phyloP scores from a whole-genome alignment of 2,888 invertebrate genomes.

The Tiliacea aurago region DNA sequence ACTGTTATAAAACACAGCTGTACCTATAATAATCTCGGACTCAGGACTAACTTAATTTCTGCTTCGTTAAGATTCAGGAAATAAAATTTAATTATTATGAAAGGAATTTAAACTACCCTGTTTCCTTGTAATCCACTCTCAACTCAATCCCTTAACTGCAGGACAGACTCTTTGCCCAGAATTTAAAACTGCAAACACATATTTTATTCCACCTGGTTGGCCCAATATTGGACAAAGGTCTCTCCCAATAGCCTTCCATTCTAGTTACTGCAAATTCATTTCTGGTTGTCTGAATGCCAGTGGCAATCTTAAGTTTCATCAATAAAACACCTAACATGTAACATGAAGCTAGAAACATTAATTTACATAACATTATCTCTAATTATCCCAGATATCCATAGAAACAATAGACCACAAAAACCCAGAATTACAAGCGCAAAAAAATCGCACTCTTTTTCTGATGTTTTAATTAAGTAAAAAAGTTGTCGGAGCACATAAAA shows the following conservation, averaged over 20 bases:
- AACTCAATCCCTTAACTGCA: neutral
- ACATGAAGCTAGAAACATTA: conserved; percentile 4
- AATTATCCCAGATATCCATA: conserved; percentile 24
- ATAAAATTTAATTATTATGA: neutral
- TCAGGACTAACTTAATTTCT: conserved; percentile 5
- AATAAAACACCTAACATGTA: neutral
- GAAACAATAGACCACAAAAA: conserved; percentile 38
- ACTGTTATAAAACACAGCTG: neutral
- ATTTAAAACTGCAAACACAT: neutral
- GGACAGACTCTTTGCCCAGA: neutral
- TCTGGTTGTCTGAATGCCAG: neutral
- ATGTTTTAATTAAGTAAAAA: conserved; percentile 63
- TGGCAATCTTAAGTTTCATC: neutral
- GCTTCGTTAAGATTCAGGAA: neutral
- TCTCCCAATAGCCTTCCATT: neutral
- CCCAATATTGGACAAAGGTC: neutral
- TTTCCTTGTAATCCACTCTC: neutral
- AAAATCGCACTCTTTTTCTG: conserved; percentile 32
- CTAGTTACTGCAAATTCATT: neutral
- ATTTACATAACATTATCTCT: conserved; percentile 22
- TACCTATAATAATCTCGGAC: neutral
- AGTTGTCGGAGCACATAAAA: conserved; percentile 42
- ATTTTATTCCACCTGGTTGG: neutral
- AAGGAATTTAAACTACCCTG: neutral
- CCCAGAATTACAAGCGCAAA: conserved; percentile 25